These are phyloP conservation scores for Heliconius hortense DNA, from an alignment of 2,888 invertebrate species.

Conservation along the genomic window DNA sequence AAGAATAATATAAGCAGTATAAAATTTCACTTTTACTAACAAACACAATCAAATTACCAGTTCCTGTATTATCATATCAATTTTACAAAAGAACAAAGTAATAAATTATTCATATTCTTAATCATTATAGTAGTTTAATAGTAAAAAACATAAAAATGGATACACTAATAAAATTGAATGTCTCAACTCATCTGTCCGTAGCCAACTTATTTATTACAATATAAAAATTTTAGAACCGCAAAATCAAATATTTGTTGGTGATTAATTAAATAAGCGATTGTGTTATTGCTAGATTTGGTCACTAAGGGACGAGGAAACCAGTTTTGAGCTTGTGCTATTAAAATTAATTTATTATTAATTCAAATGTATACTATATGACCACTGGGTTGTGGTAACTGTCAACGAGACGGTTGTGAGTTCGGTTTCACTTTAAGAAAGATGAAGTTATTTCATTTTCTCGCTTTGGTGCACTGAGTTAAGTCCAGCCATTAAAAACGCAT, in stretches of 20 bases:
- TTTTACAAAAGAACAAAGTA: not conserved
- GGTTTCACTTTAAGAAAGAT: too few species aligned
- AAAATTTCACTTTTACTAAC: not conserved
- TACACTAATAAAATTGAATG: slow-evolving; percentile 8
- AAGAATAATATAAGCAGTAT: not conserved
- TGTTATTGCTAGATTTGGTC: slow-evolving; percentile 18
- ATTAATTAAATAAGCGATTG: slow-evolving; percentile 24
- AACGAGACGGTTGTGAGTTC: too few species aligned
- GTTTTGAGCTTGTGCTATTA: slow-evolving; percentile 1
- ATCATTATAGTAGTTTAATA: not conserved
- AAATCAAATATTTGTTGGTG: slow-evolving; percentile 31
- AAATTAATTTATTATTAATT: not conserved
- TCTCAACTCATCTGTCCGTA: slow-evolving; percentile 3
- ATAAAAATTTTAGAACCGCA: slow-evolving; percentile 6
- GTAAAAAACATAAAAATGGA: not conserved
- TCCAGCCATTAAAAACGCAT: not conserved
- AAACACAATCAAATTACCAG: not conserved
- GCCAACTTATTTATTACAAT: not conserved
- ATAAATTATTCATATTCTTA: not conserved
- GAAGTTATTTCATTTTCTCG: not conserved
- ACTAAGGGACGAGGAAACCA: not conserved
- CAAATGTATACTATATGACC: not conserved
- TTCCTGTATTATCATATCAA: not conserved
- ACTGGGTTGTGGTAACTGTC: too few species aligned
- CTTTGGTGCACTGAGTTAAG: not conserved